phyloP scores from a whole-genome alignment of 2,888 invertebrate genomes.

The Nomada ferruginata region DNA sequence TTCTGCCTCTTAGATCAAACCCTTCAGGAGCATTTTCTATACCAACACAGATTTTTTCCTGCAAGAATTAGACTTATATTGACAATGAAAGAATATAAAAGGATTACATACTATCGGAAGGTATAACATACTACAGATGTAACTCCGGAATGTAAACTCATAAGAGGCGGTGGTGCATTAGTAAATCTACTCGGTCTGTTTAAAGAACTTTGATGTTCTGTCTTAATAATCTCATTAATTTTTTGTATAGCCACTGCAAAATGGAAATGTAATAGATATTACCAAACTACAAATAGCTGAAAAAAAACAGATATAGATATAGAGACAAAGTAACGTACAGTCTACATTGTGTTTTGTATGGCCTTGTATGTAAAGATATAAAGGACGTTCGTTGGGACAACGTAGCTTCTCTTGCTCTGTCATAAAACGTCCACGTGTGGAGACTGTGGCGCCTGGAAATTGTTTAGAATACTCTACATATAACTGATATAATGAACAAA shows the following conservation, averaged over 20 bases:
- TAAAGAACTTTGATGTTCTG: constrained; percentile 81
- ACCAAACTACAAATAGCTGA: background rate
- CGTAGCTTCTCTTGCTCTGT: constrained; percentile 85
- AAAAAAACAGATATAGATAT: background rate
- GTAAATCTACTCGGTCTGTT: constrained; percentile 83
- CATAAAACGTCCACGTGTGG: constrained; percentile 86
- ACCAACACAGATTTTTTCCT: constrained; percentile 91
- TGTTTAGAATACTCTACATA: constrained; percentile 69
- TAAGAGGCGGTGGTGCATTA: constrained; percentile 84
- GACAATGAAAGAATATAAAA: constrained; percentile 14
- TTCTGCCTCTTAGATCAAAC: constrained; percentile 90
- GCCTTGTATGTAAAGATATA: constrained; percentile 86
- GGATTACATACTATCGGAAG: constrained; percentile 4
- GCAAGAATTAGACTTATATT: constrained; percentile 50
- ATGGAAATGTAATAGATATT: constrained; percentile 41
- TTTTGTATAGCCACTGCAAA: constrained; percentile 85
- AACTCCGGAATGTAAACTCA: constrained; percentile 83
- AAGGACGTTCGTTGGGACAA: constrained; percentile 85
- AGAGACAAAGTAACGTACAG: constrained; percentile 72
- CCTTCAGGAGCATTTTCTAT: constrained; percentile 91
- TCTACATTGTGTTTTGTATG: constrained; percentile 85
- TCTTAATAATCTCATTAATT: constrained; percentile 85
- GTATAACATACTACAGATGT: constrained; percentile 78
- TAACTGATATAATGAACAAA: background rate
- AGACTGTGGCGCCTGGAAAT: constrained; percentile 86